Evolutionary conservation across 2,797 vertebrate species (phyloP), one percentile per base, ranked within the genome.

Genomic region (Graptemys geographica): DNA sequence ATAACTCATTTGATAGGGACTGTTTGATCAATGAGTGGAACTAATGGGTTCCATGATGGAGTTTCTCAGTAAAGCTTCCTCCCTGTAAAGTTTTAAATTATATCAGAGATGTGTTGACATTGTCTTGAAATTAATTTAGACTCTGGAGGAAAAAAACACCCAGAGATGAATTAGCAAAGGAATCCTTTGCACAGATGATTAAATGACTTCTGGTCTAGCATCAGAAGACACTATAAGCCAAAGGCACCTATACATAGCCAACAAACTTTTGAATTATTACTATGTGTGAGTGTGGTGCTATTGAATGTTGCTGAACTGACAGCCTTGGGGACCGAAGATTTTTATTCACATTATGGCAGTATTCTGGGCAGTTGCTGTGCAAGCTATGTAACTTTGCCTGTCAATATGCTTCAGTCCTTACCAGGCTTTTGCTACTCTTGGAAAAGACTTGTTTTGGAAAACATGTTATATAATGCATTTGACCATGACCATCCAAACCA

Each of bases 101-200:
- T 5, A 93, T 81, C 47, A 89, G 85, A 91, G 7, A 6, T 94
- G 1, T 10, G 1, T 11, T 94, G 81, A 90, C 25, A 51, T 92
- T 90, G 1, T 10, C 69, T 93, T 86, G 37, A 92, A 96, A 97
- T 92, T 87, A 90, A 88, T 88, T 91, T 94, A 84, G 89, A 65
- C 27, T 55, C 23, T 0, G 0, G 23, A 79, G 23, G 1, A 93
- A 44, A 76, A 13, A 47, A 15, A 47, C 19, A 37, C 65, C 33
- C n/a, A 23, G 84, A 92, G 92, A 95, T 6, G 51, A 83, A 21
- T 83, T 87, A 91, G n/a, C 28, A 90, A 95, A 93, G 12, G 16
- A 81, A 86, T 69, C 47, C 76, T 88, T 90, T 87, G 84, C 16
- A 78, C 56, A 49, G 19, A 33, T 16, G 89, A 33, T 51, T 62